phyloP scores from a whole-genome alignment of 2,797 vertebrate species.

The Oophaga sylvatica region DNA sequence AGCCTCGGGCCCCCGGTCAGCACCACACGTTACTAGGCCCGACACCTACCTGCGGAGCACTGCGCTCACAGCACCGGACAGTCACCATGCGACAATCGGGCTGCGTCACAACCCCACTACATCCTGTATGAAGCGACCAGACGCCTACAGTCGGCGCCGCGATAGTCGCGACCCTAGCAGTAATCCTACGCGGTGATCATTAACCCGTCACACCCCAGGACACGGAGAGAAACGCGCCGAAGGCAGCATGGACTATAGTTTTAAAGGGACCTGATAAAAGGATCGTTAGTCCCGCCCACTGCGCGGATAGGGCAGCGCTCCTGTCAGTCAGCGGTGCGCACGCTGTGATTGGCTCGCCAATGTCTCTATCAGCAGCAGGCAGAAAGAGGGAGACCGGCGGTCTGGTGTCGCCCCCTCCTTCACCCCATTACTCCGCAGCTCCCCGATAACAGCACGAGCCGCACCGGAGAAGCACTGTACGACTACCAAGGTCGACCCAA shows the following conservation, averaged over 20 bases:
- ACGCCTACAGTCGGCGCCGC: neutral
- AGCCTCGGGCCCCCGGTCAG: no score
- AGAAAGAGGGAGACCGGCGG: constrained; percentile 35
- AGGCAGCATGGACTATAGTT: neutral
- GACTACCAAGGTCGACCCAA: no score
- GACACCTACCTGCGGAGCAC: neutral
- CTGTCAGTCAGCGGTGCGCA: neutral
- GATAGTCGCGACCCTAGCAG: neutral
- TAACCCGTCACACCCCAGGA: neutral
- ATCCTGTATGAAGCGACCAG: neutral
- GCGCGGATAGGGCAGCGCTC: neutral
- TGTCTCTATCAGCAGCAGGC: constrained; percentile 32
- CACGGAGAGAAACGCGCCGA: neutral
- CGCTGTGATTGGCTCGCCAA: neutral
- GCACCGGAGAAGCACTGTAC: no score
- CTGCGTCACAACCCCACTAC: constrained; percentile 22
- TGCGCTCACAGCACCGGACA: no score
- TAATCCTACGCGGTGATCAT: neutral
- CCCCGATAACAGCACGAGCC: neutral
- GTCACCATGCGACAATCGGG: neutral
- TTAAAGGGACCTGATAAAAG: constrained; percentile 47
- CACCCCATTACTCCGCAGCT: constrained; percentile 1
- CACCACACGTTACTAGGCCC: no score
- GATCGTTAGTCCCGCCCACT: neutral
- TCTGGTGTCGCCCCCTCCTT: neutral